phyloP scores from a whole-genome alignment of 2,797 vertebrate species.

The Neomorphus geoffroyi region DNA sequence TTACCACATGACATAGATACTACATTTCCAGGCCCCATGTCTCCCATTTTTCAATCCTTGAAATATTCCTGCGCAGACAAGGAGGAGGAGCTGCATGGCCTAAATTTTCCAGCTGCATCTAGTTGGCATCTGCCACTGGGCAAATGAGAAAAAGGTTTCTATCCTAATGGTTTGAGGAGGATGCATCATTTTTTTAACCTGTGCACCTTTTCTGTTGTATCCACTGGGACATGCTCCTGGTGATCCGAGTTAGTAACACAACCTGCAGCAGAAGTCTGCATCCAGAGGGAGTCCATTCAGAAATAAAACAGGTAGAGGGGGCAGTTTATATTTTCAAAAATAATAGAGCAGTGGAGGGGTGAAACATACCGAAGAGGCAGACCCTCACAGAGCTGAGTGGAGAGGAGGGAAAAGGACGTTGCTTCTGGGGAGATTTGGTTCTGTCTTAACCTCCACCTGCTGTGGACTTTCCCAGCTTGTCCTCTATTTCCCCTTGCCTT shows the following conservation, averaged over 20 bases:
- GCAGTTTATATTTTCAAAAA: neutral
- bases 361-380: neutral
- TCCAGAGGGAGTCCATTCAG: neutral
- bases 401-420: neutral
- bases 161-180: neutral
- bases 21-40: neutral
- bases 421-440: neutral
- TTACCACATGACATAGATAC: neutral
- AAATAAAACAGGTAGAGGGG: neutral
- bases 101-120: neutral
- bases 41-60: neutral
- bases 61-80: neutral
- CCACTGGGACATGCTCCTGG: neutral
- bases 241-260: neutral
- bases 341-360: neutral
- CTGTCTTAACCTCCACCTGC: conserved; percentile 49
- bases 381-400: neutral
- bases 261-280: neutral
- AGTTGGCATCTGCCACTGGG: neutral
- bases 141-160: neutral
- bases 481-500: conserved; percentile 49
- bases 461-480: conserved; percentile 40
- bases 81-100: neutral
- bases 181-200: neutral
- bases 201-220: neutral